phyloP scores from a whole-genome alignment of 2,888 invertebrate genomes.

The Trilocha varians region DNA sequence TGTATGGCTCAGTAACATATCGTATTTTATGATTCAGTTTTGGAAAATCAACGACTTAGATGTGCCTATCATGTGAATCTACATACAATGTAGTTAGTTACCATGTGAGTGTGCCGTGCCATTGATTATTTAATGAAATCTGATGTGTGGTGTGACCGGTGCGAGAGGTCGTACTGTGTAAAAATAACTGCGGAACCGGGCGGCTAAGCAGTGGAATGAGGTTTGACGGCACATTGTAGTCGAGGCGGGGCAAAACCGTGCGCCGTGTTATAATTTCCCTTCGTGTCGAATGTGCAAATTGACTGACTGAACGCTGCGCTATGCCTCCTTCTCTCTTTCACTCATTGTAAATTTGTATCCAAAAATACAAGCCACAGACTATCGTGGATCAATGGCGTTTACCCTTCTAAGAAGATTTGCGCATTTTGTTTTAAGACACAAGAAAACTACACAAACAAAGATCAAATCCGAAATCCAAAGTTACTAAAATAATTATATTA shows the following conservation, averaged over 20 bases:
- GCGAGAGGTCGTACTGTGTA: conserved; percentile 73
- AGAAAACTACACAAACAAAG: too few relatives aligned
- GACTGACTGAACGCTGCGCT: conserved; percentile 56
- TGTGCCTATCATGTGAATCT: conserved; percentile 37
- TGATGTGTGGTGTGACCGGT: conserved; percentile 69
- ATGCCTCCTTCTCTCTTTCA: conserved; percentile 60
- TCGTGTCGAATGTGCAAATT: conserved; percentile 68
- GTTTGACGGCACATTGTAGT: conserved; percentile 72
- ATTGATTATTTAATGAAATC: conserved; percentile 44
- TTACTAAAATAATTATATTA: too few relatives aligned
- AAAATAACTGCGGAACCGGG: conserved; percentile 73
- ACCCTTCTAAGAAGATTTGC: neutral
- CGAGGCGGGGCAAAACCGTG: conserved; percentile 70
- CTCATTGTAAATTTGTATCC: conserved; percentile 45
- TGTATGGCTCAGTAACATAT: conserved; percentile 34
- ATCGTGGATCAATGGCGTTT: neutral
- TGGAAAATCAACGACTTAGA: conserved; percentile 11
- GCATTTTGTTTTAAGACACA: too few relatives aligned
- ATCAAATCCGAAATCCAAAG: too few relatives aligned
- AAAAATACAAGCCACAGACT: neutral
- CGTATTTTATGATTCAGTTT: conserved; percentile 13
- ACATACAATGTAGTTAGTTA: conserved; percentile 23
- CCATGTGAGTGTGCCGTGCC: conserved; percentile 56
- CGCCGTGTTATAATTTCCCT: conserved; percentile 72
- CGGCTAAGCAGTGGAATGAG: conserved; percentile 71